Evolutionary conservation across 30 jellyfish, hydroid and myxozoan genomes (phyloP).

Genomic region (Chrysaora quinquecirrha): DNA sequence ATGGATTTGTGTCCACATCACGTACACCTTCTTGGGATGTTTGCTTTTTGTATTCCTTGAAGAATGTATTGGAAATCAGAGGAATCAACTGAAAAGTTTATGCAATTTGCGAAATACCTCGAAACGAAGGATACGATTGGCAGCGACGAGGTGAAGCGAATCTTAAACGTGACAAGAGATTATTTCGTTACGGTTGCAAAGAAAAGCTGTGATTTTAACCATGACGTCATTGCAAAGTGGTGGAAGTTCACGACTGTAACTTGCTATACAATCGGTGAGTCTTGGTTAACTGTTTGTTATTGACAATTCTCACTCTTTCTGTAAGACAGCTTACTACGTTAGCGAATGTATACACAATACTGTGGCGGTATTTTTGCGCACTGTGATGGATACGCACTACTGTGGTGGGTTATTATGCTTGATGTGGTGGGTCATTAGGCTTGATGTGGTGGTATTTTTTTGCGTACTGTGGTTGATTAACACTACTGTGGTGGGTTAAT

Average conservation of each 20-base stretch:
- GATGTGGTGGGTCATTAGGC: too few relatives aligned
- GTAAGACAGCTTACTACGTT: too few relatives aligned
- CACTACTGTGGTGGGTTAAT: too few relatives aligned
- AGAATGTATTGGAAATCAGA: constrained; percentile 46
- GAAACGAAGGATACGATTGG: neutral
- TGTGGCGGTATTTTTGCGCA: too few relatives aligned
- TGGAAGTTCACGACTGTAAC: constrained; percentile 67
- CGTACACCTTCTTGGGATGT: constrained; percentile 55
- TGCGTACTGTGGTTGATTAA: too few relatives aligned
- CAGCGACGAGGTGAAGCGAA: constrained; percentile 3
- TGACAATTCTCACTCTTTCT: too few relatives aligned
- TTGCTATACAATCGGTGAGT: constrained; percentile 64
- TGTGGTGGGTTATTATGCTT: too few relatives aligned
- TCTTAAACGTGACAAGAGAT: constrained; percentile 14
- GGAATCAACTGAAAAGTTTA: neutral
- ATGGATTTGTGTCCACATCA: constrained; percentile 46
- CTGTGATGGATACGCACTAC: too few relatives aligned
- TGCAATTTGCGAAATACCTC: neutral
- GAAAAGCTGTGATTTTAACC: constrained; percentile 27
- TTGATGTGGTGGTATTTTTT: too few relatives aligned
- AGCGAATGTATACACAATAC: too few relatives aligned
- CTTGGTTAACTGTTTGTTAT: too few relatives aligned
- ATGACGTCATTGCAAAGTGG: constrained; percentile 64
- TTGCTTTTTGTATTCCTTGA: constrained; percentile 40
- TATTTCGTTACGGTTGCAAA: constrained; percentile 1